Percentiles rank a stretch among this genome's conserved stretches.
Evolutionary conservation across 2,797 vertebrate genomes (phyloP).

Genomic region (Ceryle rudis): DNA sequence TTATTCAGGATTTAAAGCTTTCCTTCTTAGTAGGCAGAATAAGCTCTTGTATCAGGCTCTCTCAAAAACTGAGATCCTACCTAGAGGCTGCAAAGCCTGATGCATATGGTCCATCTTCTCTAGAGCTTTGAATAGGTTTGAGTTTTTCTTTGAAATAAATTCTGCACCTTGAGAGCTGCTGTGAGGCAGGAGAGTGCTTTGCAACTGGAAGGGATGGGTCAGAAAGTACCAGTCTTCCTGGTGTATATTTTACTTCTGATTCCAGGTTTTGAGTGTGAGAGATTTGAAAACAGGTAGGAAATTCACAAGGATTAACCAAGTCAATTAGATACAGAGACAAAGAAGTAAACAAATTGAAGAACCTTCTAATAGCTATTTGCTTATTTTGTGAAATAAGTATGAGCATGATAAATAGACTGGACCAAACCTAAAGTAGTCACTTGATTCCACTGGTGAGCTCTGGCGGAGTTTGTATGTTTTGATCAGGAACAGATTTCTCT

Average conservation of each 20-base stretch:
- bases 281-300: background rate
- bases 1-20: background rate
- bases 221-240: background rate
- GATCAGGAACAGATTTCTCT: background rate
- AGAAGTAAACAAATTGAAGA: background rate
- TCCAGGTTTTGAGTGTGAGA: background rate
- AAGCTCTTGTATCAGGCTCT: background rate
- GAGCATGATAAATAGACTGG: background rate
- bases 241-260: background rate
- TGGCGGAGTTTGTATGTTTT: background rate
- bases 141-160: background rate
- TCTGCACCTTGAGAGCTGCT: background rate
- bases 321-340: background rate
- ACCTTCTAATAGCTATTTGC: background rate
- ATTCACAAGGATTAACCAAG: background rate
- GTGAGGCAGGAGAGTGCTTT: background rate
- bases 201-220: background rate
- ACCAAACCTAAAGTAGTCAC: background rate
- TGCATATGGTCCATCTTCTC: fast-evolving
- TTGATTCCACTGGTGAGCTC: background rate
- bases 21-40: background rate
- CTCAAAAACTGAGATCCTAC: background rate
- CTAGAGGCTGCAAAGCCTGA: background rate
- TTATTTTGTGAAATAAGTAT: background rate
- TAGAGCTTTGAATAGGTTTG: background rate